Evolutionary conservation across 2,113 vertebrate species (phyloP).

Genomic region (Vimba vimba): DNA sequence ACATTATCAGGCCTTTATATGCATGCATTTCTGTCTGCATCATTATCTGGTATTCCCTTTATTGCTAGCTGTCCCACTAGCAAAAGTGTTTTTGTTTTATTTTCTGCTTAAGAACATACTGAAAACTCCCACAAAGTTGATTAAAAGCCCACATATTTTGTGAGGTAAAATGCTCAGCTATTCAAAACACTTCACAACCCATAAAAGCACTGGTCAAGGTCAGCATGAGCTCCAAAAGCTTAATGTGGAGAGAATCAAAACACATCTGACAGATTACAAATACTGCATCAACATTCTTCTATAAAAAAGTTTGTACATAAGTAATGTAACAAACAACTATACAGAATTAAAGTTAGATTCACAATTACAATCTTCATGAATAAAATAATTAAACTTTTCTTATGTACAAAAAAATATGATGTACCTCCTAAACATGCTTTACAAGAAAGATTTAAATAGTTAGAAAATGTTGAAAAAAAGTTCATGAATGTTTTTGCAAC

Average conservation of each 20-base stretch:
- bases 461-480: too few relatives aligned
- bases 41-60: background rate
- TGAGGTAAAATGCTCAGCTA: constrained; percentile 17
- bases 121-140: constrained; percentile 7
- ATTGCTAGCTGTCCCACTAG: constrained; percentile 11
- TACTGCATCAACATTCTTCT: background rate
- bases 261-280: background rate
- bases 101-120: constrained; percentile 5
- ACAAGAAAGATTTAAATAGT: too few relatives aligned
- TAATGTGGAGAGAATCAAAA: background rate
- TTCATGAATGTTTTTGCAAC: background rate
- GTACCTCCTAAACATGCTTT: too few relatives aligned
- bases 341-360: background rate
- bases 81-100: constrained; percentile 19
- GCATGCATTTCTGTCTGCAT: constrained; percentile 14
- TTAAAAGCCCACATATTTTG: constrained; percentile 31
- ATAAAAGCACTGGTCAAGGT: background rate
- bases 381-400: too few relatives aligned
- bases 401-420: too few relatives aligned
- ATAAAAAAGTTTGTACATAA: background rate
- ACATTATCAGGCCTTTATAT: constrained; percentile 15
- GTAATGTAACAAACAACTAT: too few relatives aligned
- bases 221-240: background rate
- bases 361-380: background rate
- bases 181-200: constrained; percentile 15